Conservation (phyloP, 2,113 vertebrate species). For the Apus apus region DNA sequence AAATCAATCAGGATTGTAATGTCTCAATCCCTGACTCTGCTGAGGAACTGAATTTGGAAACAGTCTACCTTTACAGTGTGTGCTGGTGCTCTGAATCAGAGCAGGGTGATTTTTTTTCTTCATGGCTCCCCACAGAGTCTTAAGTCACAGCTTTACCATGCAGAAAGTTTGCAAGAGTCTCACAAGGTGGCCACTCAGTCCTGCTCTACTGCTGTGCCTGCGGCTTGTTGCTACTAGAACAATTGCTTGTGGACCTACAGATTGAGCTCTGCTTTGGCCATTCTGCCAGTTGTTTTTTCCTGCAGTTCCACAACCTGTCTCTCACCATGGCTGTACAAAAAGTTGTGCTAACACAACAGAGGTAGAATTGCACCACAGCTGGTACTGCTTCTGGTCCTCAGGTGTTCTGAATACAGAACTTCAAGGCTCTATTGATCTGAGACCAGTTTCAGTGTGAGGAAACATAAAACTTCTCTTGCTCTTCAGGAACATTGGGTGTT, state of each 20-base stretch:
- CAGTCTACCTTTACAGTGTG: neutral
- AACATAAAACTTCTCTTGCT: neutral
- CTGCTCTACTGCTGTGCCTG: neutral
- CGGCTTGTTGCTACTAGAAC: neutral
- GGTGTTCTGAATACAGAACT: neutral
- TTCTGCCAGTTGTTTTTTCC: neutral
- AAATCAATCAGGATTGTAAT: neutral
- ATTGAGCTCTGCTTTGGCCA: conserved; percentile 25
- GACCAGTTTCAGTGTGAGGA: too few relatives aligned
- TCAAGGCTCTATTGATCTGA: neutral
- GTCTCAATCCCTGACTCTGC: neutral
- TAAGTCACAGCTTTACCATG: neutral
- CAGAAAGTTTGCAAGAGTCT: neutral
- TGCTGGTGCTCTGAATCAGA: neutral
- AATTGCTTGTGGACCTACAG: neutral
- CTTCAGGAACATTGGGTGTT: neutral
- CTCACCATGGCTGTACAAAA: neutral
- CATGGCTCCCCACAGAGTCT: neutral
- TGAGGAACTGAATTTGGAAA: neutral
- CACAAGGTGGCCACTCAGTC: neutral
- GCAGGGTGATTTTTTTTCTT: neutral
- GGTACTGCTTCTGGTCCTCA: neutral
- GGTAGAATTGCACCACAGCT: neutral
- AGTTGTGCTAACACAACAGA: neutral
- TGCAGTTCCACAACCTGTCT: neutral